Conservation (phyloP, 2,888 invertebrate genomes). For the Orthosia cruda region DNA sequence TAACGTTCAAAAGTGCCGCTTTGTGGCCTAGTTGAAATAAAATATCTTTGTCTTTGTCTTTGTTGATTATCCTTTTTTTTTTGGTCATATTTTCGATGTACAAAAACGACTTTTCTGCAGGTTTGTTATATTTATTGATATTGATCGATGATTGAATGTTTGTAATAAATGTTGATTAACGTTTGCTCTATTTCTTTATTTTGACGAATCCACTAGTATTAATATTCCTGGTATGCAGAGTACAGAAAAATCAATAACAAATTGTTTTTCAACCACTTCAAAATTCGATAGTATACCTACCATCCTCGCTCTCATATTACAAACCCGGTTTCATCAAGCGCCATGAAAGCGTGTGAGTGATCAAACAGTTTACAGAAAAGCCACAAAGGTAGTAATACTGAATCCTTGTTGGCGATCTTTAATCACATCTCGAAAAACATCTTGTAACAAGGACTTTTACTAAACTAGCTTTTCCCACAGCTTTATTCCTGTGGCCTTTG, state of each 20-base stretch:
- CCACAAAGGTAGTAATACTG: not conserved
- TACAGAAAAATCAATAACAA: not conserved
- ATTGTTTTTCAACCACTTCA: slow-evolving; percentile 1
- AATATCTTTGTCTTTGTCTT: too few species aligned
- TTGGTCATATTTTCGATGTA: too few species aligned
- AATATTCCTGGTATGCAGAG: too few species aligned
- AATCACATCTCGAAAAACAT: not conserved
- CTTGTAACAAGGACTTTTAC: not conserved
- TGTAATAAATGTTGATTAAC: too few species aligned
- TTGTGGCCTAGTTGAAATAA: too few species aligned
- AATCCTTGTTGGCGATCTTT: not conserved
- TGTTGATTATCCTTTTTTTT: too few species aligned
- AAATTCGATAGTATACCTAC: not conserved
- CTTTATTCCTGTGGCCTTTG: not conserved
- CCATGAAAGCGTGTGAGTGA: slow-evolving; percentile 6
- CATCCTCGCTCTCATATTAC: not conserved
- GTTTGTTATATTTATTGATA: too few species aligned
- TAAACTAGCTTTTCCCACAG: not conserved
- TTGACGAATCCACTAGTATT: too few species aligned
- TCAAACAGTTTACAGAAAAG: slow-evolving; percentile 12
- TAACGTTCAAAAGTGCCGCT: too few species aligned
- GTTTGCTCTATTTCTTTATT: too few species aligned
- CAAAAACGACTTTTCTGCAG: too few species aligned
- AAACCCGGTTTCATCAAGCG: slow-evolving; percentile 6
- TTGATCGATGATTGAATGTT: too few species aligned